Evolutionary conservation across 2,797 vertebrate species (phyloP), one percentile per base, ranked within the genome.

Genomic region (Lates japonicus): DNA sequence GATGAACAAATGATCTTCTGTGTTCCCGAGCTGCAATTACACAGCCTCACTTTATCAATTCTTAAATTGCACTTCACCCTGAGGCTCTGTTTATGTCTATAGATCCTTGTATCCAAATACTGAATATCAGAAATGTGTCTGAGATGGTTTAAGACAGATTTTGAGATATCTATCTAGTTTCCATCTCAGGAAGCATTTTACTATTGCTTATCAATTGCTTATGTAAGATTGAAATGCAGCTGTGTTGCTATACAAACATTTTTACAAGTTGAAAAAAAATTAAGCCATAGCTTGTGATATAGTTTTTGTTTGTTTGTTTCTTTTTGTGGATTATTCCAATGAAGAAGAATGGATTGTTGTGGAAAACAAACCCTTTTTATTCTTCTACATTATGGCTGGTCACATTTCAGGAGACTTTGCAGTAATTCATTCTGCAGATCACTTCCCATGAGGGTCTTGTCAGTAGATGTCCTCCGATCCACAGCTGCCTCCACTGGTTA

Each of bases 371-470:
- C 35, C 44, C 13, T 33, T 58, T 82, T 73, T 57, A 83, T 74
- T 46, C 33, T 75, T 61, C 48, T 70, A 71, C 68, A 29, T 81
- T 80, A 78, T 76, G 61, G 68, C 80, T 86, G 73, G 80, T 90
- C 78, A 85, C 76, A 86, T 84, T 87, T 90, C 70, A 87, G 71
- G 61, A 74, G 82, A 78, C 73, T 67, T 67, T 76, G 41, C 63
- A 78, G 63, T 90, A 83, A 91, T 89, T 92, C 82, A 90, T 88
- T 80, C 84, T 83, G 61, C 60, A 71, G 79, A 76, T 69, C 75
- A 78, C 74, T 75, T 87, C 79, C 80, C 87, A 80, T 11, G 51
- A 70, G 66, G 74, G 58, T 82, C 61, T 65, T 78, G 63, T 74
- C 54, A 75, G 81, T 82, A 57, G 63, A 73, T 82, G 74, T 78